A percentile compares a stretch with the other conserved stretches of the same genome.
phyloP scores from a whole-genome alignment of 37 sponge, comb jelly and placozoan species.

The Beroe forskalii region DNA sequence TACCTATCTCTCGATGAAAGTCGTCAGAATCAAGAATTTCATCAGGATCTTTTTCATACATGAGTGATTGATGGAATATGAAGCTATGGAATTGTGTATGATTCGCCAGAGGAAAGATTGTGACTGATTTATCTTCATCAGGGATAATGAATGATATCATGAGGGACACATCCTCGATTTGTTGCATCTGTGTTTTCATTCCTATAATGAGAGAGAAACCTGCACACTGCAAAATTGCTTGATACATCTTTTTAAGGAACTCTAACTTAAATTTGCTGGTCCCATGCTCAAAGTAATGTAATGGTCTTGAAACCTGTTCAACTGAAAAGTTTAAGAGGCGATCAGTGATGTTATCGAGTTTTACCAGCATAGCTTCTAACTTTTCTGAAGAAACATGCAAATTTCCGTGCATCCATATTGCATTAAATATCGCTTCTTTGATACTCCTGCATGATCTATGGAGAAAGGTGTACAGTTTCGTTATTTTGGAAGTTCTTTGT shows the following conservation, averaged over 20 bases:
- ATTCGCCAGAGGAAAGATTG: neutral
- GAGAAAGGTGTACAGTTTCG: neutral
- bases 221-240: constrained; percentile 24
- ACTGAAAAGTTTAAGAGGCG: neutral
- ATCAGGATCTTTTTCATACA: neutral
- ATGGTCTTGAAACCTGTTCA: neutral
- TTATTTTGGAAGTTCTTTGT: neutral
- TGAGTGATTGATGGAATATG: constrained; percentile 1
- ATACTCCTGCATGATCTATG: neutral
- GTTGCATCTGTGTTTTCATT: neutral
- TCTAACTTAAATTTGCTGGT: neutral
- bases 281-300: neutral
- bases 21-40: neutral
- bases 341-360: neutral
- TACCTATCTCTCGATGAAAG: neutral
- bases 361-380: neutral
- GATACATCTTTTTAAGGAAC: neutral
- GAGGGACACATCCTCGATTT: neutral
- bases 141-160: constrained; percentile 34
- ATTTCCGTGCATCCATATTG: neutral
- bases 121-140: neutral
- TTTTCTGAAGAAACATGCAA: neutral
- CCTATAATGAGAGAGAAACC: neutral
- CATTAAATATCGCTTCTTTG: neutral
- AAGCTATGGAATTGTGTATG: neutral